Evolutionary conservation across 2,113 vertebrate genomes (phyloP).

Genomic region (Vombatus ursinus): DNA sequence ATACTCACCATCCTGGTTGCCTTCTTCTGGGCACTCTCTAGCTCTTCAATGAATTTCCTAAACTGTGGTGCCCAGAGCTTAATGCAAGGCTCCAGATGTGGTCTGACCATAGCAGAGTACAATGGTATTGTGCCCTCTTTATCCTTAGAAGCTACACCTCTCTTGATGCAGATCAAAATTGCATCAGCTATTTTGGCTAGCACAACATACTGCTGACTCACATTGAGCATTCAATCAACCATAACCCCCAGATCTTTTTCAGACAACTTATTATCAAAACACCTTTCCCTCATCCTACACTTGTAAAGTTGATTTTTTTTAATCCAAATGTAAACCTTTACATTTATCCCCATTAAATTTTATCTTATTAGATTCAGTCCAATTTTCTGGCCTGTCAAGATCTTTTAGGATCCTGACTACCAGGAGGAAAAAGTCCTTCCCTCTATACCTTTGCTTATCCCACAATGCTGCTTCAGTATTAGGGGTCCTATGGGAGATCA

Average conservation of each 20-base stretch:
- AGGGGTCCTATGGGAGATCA: background rate
- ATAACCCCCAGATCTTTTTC: background rate
- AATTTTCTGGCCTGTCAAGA: background rate
- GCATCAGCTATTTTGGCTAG: background rate
- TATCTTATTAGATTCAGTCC: background rate
- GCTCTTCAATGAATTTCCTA: background rate
- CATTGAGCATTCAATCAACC: background rate
- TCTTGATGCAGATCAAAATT: background rate
- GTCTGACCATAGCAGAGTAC: background rate
- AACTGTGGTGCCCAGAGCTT: background rate
- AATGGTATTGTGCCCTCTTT: background rate
- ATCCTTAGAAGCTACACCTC: background rate
- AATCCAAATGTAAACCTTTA: background rate
- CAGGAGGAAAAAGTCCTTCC: background rate
- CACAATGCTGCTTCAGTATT: background rate
- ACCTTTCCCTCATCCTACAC: background rate
- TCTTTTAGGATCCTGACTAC: background rate
- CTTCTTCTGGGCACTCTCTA: background rate
- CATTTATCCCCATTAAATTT: background rate
- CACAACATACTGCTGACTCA: background rate
- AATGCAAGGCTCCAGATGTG: background rate
- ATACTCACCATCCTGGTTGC: background rate
- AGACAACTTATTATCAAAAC: background rate
- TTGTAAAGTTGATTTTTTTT: background rate
- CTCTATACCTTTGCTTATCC: background rate